Evolutionary conservation across 2,113 vertebrate genomes (phyloP), one percentile per base, ranked within the genome.

Genomic region (Psittacara wagleri): DNA sequence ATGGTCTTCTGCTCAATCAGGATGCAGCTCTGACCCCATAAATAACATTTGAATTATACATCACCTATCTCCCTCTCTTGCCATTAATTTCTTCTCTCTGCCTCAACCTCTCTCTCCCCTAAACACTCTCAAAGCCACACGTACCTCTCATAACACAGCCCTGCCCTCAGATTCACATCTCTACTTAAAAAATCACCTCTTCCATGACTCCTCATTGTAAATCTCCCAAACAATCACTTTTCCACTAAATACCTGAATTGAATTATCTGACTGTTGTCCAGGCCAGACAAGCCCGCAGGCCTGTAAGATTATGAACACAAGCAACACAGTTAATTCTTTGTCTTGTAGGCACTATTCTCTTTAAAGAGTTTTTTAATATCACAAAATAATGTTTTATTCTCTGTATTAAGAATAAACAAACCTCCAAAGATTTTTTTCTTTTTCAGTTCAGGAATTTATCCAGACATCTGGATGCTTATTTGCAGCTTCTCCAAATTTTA

Each of bases 391-490:
- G 11, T 28, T 95, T 92, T 69, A 41, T 77, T 93, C 51, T 69
- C 62, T 91, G 24, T 48, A 63, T 88, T 82, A 81, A 86, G 39
- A 70, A 87, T 27, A 85, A 93, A 70, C 15, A 66, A 68, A 51
- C n/a, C 44, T 62, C 49, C 59, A 59, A 73, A 79, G 6, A 24
- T 61, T 57, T 24, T 39, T 39, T 91, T 54, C 57, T 87, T 83
- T 91, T 83, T 22, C 19, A 77, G 23, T 80, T 67, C 31, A 64
- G n/a, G 23, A 62, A 43, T 63, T 51, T 67, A 85, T 91, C 89
- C 92, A 95, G 77, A 95, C 94, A 95, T 96, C 80, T 96, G 92
- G 89, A 78, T 77, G n/a, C 31, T 88, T 85, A 61, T 85, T 78
- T 92, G 96, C 82, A 91, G 63, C 68, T 89, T 81, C 78, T 94